Evolutionary conservation across 2,888 invertebrate species (phyloP), one percentile per base, ranked within the genome.

Genomic region (Pristionchus japonicus): DNA sequence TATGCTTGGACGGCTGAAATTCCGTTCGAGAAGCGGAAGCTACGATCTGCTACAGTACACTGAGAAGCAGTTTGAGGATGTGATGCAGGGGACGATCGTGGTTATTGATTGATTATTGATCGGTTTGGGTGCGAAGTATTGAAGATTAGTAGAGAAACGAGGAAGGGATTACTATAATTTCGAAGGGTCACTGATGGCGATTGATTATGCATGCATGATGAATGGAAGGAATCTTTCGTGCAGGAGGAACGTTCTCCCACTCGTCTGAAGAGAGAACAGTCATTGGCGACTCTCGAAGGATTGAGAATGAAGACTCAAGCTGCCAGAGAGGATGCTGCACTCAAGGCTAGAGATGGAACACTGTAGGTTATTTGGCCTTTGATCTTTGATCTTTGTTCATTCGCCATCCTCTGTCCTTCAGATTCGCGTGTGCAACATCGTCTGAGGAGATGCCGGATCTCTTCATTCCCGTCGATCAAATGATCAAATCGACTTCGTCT

Each of bases 391-490:
- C 61, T 1, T 49, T 31, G 3, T n/a, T n/a, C n/a, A n/a, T n/a
- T n/a, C n/a, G n/a, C n/a, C n/a, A n/a, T 47, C 80, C 0, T n/a
- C n/a, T 47, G 13, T 17, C 23, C 27, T 40, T 57, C 88, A 91
- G 92, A 47, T 93, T 93, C 87, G 47, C 90, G 1, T 93, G 93
- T 88, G 93, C 93, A 47, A 93, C 93, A 0, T 89, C 93, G 15
- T 90, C 93, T 34, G 94, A 93, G 31, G 98, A 98, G 95, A 97
- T 97, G 96, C 97, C 98, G 7, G 98, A 98, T 95, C 96, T 98
- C 92, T 98, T 98, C 96, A 97, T 97, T 92, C 97, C 97, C 85
- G 97, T 98, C 95, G 97, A 98, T 80, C 89, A 92, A 84, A 89
- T 92, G 61, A 88, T 92, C 43, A 84, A n/a, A 20, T 27, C 57